These are phyloP conservation scores for Dasypogon diadema DNA, from an alignment of 2,888 invertebrate species.

Conservation along the genomic window DNA sequence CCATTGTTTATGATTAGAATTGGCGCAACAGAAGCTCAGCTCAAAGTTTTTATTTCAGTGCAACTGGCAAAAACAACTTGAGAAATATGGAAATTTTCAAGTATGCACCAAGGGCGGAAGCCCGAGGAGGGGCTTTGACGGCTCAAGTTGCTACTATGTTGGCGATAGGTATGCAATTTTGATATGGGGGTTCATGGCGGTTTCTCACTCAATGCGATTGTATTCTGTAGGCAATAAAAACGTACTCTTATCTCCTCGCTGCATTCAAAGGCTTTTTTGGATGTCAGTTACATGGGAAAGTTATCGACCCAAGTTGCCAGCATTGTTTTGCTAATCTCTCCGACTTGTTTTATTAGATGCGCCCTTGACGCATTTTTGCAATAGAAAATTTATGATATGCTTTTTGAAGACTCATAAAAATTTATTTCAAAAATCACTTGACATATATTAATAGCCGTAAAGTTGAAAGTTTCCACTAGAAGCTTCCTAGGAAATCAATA, in stretches of 20 bases:
- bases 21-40: conserved; percentile 41
- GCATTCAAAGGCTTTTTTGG: not conserved
- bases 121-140: not conserved
- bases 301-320: conserved; percentile 2
- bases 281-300: not conserved
- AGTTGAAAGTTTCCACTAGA: no score
- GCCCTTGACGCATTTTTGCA: conserved; percentile 3
- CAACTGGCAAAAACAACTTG: conserved; percentile 45
- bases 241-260: not conserved
- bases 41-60: conserved; percentile 17
- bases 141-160: not conserved
- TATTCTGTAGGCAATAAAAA: conserved; percentile 14
- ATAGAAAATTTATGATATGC: conserved; percentile 27
- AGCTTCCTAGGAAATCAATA: no score
- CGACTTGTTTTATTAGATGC: not conserved
- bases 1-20: conserved; percentile 54
- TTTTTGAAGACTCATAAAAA: not conserved
- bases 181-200: conserved; percentile 32
- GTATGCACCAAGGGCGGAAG: conserved; percentile 54
- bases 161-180: not conserved
- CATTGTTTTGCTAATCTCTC: conserved; percentile 19
- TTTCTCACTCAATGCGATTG: conserved; percentile 37
- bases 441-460: no score
- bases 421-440: no score
- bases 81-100: conserved; percentile 55